Conservation (phyloP, 2,888 invertebrate species). For the Yponomeuta malinellus region DNA sequence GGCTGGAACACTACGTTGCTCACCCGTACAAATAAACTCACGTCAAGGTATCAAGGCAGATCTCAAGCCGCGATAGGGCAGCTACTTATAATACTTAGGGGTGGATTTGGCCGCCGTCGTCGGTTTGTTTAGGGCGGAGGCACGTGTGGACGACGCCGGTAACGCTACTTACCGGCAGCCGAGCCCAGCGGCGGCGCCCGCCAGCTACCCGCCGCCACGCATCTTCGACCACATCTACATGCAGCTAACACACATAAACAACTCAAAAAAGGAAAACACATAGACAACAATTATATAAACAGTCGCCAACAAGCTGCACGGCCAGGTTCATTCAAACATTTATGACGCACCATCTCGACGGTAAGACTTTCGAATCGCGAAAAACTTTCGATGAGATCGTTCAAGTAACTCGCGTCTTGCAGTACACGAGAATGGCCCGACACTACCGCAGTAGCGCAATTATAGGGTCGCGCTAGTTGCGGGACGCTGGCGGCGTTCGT, state of each 20-base stretch:
- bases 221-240: not conserved
- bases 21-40: no score
- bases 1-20: no score
- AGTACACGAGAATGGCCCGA: not conserved
- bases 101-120: no score
- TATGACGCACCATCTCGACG: slow-evolving; percentile 7
- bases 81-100: no score
- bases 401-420: not conserved
- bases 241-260: not conserved
- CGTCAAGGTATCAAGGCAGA: no score
- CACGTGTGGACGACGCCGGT: not conserved
- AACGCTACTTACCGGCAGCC: not conserved
- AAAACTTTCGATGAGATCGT: not conserved
- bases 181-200: not conserved
- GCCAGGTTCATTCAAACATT: not conserved
- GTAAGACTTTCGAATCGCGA: not conserved
- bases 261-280: not conserved
- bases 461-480: not conserved
- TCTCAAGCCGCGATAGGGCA: no score
- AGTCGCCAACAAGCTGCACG: not conserved
- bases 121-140: not conserved
- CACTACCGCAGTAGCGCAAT: slow-evolving; percentile 9
- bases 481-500: not conserved
- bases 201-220: not conserved
- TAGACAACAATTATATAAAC: not conserved